phyloP scores from a whole-genome alignment of 2,797 vertebrate genomes.

The Notolepis coatsorum region DNA sequence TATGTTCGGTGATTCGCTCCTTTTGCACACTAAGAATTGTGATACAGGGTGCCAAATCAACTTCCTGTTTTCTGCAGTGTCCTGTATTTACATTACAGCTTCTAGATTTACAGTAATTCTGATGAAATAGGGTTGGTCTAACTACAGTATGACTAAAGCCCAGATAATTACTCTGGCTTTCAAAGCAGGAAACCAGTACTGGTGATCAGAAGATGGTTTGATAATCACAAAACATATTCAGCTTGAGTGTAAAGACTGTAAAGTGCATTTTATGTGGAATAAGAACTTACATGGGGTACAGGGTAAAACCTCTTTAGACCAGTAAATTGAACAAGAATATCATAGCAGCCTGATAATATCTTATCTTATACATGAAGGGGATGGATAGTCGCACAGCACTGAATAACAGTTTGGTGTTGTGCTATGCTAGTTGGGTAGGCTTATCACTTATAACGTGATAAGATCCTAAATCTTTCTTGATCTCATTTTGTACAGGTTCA shows the following conservation, averaged over 20 bases:
- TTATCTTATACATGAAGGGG: background rate
- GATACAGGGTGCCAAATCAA: conserved; percentile 15
- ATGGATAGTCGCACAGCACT: background rate
- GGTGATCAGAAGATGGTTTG: conserved; percentile 1
- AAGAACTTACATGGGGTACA: background rate
- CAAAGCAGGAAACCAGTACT: background rate
- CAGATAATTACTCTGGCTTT: background rate
- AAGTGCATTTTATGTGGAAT: conserved; percentile 8
- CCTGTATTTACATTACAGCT: background rate
- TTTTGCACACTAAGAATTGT: background rate
- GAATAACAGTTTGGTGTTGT: background rate
- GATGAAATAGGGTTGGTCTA: background rate
- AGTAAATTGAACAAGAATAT: conserved; percentile 14
- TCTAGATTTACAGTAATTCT: conserved; percentile 6
- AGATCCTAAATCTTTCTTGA: background rate
- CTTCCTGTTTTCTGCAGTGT: conserved; percentile 17
- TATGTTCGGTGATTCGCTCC: background rate
- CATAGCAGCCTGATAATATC: conserved; percentile 10
- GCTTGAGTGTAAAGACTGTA: conserved; percentile 9
- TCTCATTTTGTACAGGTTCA: conserved; percentile 6
- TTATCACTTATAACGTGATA: background rate
- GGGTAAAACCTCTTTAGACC: background rate
- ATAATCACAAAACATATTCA: background rate
- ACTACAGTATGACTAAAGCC: conserved; percentile 6
- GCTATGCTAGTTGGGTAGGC: background rate